Base-by-base conservation (phyloP, 1,140 invertebrate species). In the Acromyrmex echinatior region DNA sequence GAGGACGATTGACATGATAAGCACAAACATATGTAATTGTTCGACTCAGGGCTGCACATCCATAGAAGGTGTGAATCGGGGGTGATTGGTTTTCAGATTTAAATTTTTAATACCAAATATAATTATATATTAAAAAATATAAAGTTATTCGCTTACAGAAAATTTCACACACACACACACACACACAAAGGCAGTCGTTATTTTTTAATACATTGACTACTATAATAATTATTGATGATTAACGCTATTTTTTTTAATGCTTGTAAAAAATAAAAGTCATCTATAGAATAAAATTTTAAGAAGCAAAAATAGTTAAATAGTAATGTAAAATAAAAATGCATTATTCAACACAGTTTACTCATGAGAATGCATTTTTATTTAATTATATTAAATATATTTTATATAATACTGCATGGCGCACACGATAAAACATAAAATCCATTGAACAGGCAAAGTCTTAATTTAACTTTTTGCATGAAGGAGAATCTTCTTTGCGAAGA, bases 1-100 rank as follows among this genome's bases (percentile, higher is more conserved):
- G 49, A 65, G 12, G 31, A 86, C 58, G 62, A 86, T 79, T 25
- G 35, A 39, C 62, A n/a, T 21, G 60, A 79, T 78, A 86, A 62
- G 45, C 45, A 21, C 21, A 21, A 56, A 58, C 28, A 70, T 82
- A 28, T 78, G 28, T n/a, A 53, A 78, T 56, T 45, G 28, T 70
- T 85, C 49, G 45, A 66, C 14, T 35, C 53, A 82, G 56, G 63
- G n/a, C 28, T 45, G 63, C 28, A 39, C 18, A 18, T 18, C 39
- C 31, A 35, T 7, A 18, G 1, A 31, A 53, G 3, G 6, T n/a
- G 6, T 16, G 25, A 16, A 49, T 4, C 49, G 0, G 28, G 63
- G 12, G n/a, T 62, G 16, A 9, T 60, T 58, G 3, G 6, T 12
- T 25, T 68, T 70, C 53, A 51, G 28, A 79, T 68, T 25, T 6